phyloP scores from a whole-genome alignment of 2,888 invertebrate genomes.

The Amphipoea lucens region DNA sequence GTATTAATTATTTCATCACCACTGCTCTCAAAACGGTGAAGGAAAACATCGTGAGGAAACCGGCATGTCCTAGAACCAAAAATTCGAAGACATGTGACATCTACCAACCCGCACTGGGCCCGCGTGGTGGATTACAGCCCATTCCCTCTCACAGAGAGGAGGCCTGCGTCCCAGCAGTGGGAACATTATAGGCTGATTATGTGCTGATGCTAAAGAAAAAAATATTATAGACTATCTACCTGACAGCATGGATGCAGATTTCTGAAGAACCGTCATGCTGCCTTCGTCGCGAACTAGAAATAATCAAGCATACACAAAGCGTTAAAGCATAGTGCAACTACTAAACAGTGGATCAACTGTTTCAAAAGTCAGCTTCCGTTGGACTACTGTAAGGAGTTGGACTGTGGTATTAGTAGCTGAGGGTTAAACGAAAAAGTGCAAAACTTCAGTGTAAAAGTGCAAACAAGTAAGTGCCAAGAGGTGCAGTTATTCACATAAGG shows the following conservation, averaged over 20 bases:
- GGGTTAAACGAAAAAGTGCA: background rate
- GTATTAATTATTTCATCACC: too few relatives aligned
- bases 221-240: conserved; percentile 36
- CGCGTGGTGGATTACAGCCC: too few relatives aligned
- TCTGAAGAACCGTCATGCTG: conserved; percentile 46
- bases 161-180: too few relatives aligned
- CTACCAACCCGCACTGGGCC: too few relatives aligned
- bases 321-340: conserved; percentile 36
- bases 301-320: conserved; percentile 39
- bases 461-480: background rate
- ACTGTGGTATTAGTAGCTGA: conserved; percentile 5
- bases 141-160: too few relatives aligned
- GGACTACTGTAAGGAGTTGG: conserved; percentile 29
- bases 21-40: too few relatives aligned
- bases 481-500: conserved; percentile 3
- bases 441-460: conserved; percentile 6
- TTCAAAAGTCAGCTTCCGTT: background rate
- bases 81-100: too few relatives aligned
- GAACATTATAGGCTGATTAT: too few relatives aligned
- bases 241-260: conserved; percentile 51
- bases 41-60: too few relatives aligned
- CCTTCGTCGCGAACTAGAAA: conserved; percentile 42
- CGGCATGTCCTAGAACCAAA: too few relatives aligned
- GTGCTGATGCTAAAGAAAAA: background rate
- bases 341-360: conserved; percentile 28